A percentile compares a stretch with the other conserved stretches of the same genome.
phyloP scores from a whole-genome alignment of 2,113 vertebrate genomes.

The Chamaetylas fuelleborni region DNA sequence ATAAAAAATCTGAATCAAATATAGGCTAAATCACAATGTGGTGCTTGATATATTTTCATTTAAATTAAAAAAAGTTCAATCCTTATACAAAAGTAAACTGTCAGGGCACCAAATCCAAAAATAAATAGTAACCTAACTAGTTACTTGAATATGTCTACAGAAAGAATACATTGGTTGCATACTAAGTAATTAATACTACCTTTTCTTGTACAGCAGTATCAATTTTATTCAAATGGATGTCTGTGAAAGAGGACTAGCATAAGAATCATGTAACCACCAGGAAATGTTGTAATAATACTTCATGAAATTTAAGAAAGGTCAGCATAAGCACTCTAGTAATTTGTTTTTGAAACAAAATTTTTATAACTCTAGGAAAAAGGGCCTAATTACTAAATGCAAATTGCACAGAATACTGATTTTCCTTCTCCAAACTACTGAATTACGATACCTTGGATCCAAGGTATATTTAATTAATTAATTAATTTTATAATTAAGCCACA shows the following conservation, averaged over 20 bases:
- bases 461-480: conserved; percentile 30
- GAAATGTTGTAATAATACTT: not conserved
- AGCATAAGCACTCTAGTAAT: not conserved
- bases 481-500: conserved; percentile 28
- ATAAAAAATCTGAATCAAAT: not conserved
- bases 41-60: not conserved
- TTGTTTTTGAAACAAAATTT: not conserved
- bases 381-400: conserved; percentile 41
- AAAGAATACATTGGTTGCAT: not conserved
- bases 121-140: not conserved
- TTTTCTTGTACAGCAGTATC: not conserved
- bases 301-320: not conserved
- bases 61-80: not conserved
- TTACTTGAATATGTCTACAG: not conserved
- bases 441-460: not conserved
- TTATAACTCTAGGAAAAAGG: not conserved
- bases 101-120: not conserved
- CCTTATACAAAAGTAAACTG: not conserved
- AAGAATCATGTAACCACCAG: not conserved
- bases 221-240: not conserved
- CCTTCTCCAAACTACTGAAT: conserved; percentile 23
- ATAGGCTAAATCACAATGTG: not conserved
- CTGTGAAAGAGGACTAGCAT: not conserved
- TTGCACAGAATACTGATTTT: conserved; percentile 7
- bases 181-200: not conserved